A percentile compares a stretch with the other conserved stretches of the same genome.
phyloP scores from a whole-genome alignment of 2,888 invertebrate species.

The Sisyra terminalis region DNA sequence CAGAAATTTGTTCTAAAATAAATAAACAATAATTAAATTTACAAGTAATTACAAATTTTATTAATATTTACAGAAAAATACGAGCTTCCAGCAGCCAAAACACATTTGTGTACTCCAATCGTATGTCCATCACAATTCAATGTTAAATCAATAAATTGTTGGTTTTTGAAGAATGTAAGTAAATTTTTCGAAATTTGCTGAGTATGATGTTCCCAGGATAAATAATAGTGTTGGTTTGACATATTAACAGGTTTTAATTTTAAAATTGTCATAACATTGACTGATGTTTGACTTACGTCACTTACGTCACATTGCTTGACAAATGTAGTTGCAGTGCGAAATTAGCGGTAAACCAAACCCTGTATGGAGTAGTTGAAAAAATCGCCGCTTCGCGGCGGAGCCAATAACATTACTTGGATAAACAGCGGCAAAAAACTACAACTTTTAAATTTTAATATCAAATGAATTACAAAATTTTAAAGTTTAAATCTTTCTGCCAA shows the following conservation, averaged over 20 bases:
- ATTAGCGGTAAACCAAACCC: too few species aligned
- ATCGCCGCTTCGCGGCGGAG: too few species aligned
- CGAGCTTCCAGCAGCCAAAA: slow-evolving; percentile 4
- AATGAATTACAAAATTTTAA: too few species aligned
- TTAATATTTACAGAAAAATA: slow-evolving; percentile 6
- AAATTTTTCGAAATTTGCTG: slow-evolving; percentile 3
- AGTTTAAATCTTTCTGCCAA: too few species aligned
- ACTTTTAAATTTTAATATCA: too few species aligned
- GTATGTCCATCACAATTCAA: slow-evolving; percentile 2
- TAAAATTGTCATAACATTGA: neutral
- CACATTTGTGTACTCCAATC: slow-evolving; percentile 8
- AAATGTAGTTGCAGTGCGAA: too few species aligned
- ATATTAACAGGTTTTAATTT: neutral
- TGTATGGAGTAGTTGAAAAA: too few species aligned
- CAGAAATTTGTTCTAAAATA: slow-evolving; percentile 1
- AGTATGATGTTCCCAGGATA: slow-evolving; percentile 8
- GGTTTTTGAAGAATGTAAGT: slow-evolving; percentile 2
- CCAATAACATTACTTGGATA: too few species aligned
- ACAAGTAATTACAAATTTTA: neutral
- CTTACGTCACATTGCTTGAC: neutral
- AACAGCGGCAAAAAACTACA: too few species aligned
- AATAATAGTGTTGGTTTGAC: slow-evolving; percentile 3
- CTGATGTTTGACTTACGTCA: neutral
- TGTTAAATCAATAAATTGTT: slow-evolving; percentile 3
- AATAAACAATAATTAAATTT: neutral